Evolutionary conservation across 1,140 invertebrate species (phyloP).

Genomic region (Drosophila setifemur): DNA sequence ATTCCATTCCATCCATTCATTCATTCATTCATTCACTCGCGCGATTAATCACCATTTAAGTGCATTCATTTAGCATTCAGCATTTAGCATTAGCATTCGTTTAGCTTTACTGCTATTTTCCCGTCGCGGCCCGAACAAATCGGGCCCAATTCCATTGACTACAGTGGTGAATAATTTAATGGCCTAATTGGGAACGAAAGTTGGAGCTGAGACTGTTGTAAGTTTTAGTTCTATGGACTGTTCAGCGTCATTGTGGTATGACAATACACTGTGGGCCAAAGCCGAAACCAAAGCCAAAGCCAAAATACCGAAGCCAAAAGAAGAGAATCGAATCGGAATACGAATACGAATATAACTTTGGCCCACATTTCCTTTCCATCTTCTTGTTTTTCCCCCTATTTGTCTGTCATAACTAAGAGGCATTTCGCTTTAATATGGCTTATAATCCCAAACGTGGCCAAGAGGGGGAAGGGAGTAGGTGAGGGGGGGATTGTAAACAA

Average conservation of each 20-base stretch:
- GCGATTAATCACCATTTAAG: constrained; percentile 21
- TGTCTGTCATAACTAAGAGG: constrained; percentile 31
- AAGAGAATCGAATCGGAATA: constrained; percentile 2
- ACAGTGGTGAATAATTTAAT: constrained; percentile 51
- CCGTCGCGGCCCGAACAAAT: too few relatives aligned
- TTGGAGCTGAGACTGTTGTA: background rate
- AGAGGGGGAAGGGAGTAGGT: background rate
- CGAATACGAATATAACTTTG: constrained; percentile 26
- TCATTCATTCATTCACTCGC: too few relatives aligned
- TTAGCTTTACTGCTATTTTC: constrained; percentile 27
- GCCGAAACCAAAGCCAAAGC: background rate
- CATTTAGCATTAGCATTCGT: too few relatives aligned
- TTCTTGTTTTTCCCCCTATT: background rate
- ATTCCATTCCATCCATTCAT: constrained; percentile 8
- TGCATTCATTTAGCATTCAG: constrained; percentile 15
- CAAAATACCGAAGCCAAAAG: constrained; percentile 6
- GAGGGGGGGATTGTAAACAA: constrained; percentile 27
- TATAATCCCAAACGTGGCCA: constrained; percentile 37
- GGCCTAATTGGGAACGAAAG: constrained; percentile 59
- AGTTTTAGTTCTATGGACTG: constrained; percentile 5
- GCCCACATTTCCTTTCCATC: constrained; percentile 27
- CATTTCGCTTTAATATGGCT: constrained; percentile 51
- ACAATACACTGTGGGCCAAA: background rate
- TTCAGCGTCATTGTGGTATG: constrained; percentile 23
- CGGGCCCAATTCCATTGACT: background rate